Base-by-base conservation (phyloP, 2,113 vertebrate genomes). In the Cervus canadensis region DNA sequence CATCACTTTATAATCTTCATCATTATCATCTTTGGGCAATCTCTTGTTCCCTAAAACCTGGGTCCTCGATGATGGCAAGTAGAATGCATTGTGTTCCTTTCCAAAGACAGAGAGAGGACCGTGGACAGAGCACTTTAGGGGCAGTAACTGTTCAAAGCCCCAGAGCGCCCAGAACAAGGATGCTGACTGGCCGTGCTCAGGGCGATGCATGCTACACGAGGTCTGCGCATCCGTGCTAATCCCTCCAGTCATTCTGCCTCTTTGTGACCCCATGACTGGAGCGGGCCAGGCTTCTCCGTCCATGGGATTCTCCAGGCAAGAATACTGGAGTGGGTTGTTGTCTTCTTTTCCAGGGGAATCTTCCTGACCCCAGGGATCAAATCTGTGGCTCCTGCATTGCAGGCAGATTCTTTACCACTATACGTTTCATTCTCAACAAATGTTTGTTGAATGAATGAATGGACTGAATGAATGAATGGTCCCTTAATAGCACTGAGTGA, bases 111-210 rank as follows among this genome's bases (percentile, higher is more conserved):
- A 82, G 26, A 84, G 19, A 40, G 40, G 82, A 81, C 13, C 0
- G 0, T n/a, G 43, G 33, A 19, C 7, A 19, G 28, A 85, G 36
- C 30, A 15, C 30, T n/a, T 26, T 23, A 30, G 50, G 40, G 26
- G 40, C 16, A 64, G 23, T 33, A 30, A 50, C 56, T 88, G 7
- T 26, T 28, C 8, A 16, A 43, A 78, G 82, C 25, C 33, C 9
- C 12, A 1, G 1, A 1, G 11, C 2, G 13, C 74, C 33, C 23
- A 6, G 30, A 21, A 40, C 33, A 21, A 5, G 59, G 40, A 54
- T 54, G 26, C 52, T 30, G 23, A 6, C 17, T 15, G 10, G 2
- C 1, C 2, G 26, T 9, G 11, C 26, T 60, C 25, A 82, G 26
- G 74, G 28, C 30, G 11, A 9, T 6, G 26, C 40, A 4, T 7